Percentiles rank a stretch among this genome's conserved stretches.
phyloP scores from a whole-genome alignment of 2,113 vertebrate genomes.

The Petaurus breviceps region DNA sequence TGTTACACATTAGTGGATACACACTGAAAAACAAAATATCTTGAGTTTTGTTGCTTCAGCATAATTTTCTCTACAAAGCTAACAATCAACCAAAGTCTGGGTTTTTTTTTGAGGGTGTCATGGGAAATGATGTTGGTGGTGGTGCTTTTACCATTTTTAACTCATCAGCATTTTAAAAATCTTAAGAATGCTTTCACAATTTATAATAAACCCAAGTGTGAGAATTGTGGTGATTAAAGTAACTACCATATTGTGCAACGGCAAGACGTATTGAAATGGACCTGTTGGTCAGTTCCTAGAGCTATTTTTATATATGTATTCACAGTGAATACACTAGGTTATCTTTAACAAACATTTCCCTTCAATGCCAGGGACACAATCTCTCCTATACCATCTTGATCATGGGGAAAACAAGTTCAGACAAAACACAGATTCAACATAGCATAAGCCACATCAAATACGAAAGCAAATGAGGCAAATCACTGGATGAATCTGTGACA shows the following conservation, averaged over 20 bases:
- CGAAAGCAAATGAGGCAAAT: neutral
- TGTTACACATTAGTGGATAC: neutral
- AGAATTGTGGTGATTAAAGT: neutral
- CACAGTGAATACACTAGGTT: neutral
- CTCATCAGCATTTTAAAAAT: neutral
- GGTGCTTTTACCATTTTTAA: neutral
- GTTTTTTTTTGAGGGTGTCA: neutral
- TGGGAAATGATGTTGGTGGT: neutral
- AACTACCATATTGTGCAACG: neutral
- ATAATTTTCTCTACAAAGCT: neutral
- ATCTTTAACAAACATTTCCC: neutral
- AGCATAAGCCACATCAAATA: neutral
- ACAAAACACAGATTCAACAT: neutral
- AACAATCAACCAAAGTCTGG: neutral
- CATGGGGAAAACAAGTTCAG: neutral
- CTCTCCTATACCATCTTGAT: neutral
- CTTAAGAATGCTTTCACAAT: neutral
- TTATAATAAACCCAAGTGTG: neutral
- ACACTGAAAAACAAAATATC: neutral
- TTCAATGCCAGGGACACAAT: neutral
- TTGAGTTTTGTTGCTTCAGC: neutral
- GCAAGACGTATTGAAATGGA: neutral
- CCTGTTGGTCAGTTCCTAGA: neutral
- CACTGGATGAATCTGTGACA: neutral
- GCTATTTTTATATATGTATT: neutral